phyloP scores from a whole-genome alignment of 2,797 vertebrate genomes.

The Oryzias sinensis region DNA sequence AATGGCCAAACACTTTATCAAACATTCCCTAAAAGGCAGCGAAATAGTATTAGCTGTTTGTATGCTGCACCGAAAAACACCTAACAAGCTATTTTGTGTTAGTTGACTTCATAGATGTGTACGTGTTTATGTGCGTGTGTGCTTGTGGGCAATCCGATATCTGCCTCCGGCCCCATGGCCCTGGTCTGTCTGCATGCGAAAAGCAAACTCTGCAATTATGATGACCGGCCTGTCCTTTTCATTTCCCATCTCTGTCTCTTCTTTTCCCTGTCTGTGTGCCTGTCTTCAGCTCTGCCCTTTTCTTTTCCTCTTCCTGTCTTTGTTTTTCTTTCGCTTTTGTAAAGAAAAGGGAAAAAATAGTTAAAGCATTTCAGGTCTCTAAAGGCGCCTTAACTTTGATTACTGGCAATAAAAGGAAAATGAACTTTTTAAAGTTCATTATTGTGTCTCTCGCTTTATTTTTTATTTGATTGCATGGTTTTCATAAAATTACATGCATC shows the following conservation, averaged over 20 bases:
- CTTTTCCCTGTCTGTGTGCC: slow-evolving; percentile 23
- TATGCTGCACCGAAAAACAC: slow-evolving; percentile 31
- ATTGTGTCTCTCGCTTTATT: not conserved
- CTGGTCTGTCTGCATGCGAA: slow-evolving; percentile 76
- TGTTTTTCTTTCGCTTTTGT: slow-evolving; percentile 19
- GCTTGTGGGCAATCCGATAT: slow-evolving; percentile 70
- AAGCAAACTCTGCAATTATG: slow-evolving; percentile 80
- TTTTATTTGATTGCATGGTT: not conserved
- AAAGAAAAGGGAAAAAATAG: slow-evolving; percentile 6
- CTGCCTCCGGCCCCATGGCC: slow-evolving; percentile 69
- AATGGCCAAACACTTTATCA: slow-evolving; percentile 13
- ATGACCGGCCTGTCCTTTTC: slow-evolving; percentile 77
- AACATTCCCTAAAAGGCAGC: slow-evolving; percentile 28
- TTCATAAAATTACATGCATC: no score
- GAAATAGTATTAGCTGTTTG: slow-evolving; percentile 11
- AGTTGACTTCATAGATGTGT: slow-evolving; percentile 33
- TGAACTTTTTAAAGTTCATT: slow-evolving; percentile 4
- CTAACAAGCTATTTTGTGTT: not conserved
- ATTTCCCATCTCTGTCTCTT: slow-evolving; percentile 68
- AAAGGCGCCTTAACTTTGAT: slow-evolving; percentile 5
- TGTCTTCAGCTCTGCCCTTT: slow-evolving; percentile 10
- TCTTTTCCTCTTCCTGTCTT: slow-evolving; percentile 23
- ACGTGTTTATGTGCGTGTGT: slow-evolving; percentile 45
- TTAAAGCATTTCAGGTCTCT: not conserved
- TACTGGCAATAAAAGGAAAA: not conserved